Evolutionary conservation across 2,888 invertebrate genomes (phyloP), one percentile per base, ranked within the genome.

Genomic region (Hydroisotoma schaefferi): DNA sequence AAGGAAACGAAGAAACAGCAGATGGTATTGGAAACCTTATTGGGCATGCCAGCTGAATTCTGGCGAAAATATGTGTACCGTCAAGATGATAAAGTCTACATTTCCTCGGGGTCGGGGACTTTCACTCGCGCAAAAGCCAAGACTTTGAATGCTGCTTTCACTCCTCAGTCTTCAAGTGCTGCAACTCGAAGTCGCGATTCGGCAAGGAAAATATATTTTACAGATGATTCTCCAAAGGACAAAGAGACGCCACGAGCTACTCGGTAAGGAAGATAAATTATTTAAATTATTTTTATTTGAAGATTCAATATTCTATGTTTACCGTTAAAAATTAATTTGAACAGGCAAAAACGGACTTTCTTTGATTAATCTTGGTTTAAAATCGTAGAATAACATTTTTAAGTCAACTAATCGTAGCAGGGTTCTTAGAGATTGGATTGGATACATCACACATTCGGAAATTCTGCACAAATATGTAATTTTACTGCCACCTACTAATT

Each of bases 1-100:
- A 83, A 82, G 0, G 90, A 92, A 75, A 90, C 89, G 0, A 83
- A 83, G 51, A 86, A 86, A 71, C 90, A 91, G 59, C 74, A 75
- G 53, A 59, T 67, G 55, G 74, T 75, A 2, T 53, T 72, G 57
- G 68, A 70, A 26, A 61, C 65, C 15, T 53, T 72, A 18, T 60
- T 72, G 1, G 56, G 33, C 12, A 67, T 68, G n/a, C 65, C 67
- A 23, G 12, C 47, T 10, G 59, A 67, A 1, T 70, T 65, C 29
- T 72, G 72, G 72, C 61, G 47, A 27, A 55, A 63, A 20, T 67
- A 66, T 46, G 61, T 66, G 3, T 64, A 56, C 49, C 63, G 70
- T 8, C 53, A 67, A 25, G 60, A 67, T 2, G 64, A 67, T 3
- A 62, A 64, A 26, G 61, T 58, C 15, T 61, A 53, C 15, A 44